Base-by-base conservation (phyloP, 1,140 invertebrate genomes). In the Musca vetustissima region DNA sequence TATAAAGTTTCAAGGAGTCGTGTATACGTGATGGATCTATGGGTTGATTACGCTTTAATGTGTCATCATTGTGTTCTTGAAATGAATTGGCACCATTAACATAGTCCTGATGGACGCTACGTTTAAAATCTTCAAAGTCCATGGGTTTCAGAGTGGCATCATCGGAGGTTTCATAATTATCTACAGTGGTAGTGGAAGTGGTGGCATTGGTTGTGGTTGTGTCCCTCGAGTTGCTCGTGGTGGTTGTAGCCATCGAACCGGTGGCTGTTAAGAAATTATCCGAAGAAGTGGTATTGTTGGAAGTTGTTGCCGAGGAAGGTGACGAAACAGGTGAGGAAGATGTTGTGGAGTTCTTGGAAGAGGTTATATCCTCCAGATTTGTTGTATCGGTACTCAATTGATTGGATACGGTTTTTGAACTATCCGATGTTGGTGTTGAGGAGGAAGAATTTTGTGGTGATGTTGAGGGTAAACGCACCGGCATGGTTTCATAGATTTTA, bases 401-500 rank as follows among this genome's bases (percentile, higher is more conserved):
- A 11, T 64, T 64, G n/a, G 72, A 73, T 13, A 67, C 66, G 3
- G 75, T 74, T 74, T 82, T 75, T 7, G 77, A 76, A 53, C 78
- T 80, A 4, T 82, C 83, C 28, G 73, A 79, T 21, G 79, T 80
- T 1, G 78, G 79, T 22, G 74, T 73, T 69, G 85, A 85, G 4
- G 86, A 85, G 8, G 57, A 61, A 8, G 73, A 79, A 21, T 79
- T 80, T 1, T 77, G 79, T 24, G 74, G 75, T 70, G 85, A 85
- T 6, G 86, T 85, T 2, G 88, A 89, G 2, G 87, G 86, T 52
- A 90, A 75, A 76, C 84, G 86, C n/a, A 86, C 84, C 0, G 90
- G 90, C 88, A 91, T 89, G 2, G 90, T 92, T 83, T 89, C 88
- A 79, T 90, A 91, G 14, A 89, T 75, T 79, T 91, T 91, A 53